Conservation (phyloP, 2,888 invertebrate species). For the Mythimna ferrago region DNA sequence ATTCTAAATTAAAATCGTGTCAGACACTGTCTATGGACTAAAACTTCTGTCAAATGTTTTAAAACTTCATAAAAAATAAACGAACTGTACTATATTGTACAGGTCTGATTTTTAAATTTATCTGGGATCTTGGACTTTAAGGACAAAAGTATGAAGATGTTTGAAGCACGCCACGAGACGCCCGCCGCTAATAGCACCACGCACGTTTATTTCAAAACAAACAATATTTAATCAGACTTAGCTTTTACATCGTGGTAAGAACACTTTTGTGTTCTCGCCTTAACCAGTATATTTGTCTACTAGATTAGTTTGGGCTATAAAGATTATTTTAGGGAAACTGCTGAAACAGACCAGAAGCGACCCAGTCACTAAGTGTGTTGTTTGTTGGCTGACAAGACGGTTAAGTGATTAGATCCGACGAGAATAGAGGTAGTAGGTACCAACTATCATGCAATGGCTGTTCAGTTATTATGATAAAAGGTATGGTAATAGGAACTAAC, state of each 20-base stretch:
- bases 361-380: background rate
- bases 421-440: background rate
- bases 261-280: constrained; percentile 1
- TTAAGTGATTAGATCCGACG: constrained; percentile 20
- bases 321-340: constrained; percentile 7
- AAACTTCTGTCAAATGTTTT: no score
- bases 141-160: no score
- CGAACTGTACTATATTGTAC: no score
- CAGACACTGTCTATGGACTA: no score
- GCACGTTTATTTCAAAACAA: no score
- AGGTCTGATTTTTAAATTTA: no score
- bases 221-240: background rate
- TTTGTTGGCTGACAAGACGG: background rate
- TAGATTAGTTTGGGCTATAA: constrained; percentile 2
- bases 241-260: background rate
- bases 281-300: constrained; percentile 8
- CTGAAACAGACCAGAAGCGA: constrained; percentile 21
- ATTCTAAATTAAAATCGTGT: no score
- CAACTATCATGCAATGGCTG: background rate
- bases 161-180: no score
- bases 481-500: background rate
- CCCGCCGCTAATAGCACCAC: no score
- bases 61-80: no score
- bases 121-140: no score
- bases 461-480: background rate